Conservation (phyloP, 1,140 invertebrate genomes). For the Teleopsis dalmanni region DNA sequence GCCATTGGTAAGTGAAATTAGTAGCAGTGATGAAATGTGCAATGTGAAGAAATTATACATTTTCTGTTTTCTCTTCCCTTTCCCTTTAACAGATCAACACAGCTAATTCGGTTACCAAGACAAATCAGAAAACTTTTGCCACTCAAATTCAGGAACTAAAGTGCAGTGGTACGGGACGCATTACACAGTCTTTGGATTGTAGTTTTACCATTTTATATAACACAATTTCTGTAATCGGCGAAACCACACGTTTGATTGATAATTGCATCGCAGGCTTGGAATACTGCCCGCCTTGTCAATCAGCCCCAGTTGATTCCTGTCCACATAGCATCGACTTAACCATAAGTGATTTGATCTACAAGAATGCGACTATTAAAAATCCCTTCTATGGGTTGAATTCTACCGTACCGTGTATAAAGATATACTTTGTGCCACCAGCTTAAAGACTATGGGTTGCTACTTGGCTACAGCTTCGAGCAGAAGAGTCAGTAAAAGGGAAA, state of each 20-base stretch:
- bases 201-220: background rate
- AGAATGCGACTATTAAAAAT: slow-evolving; percentile 1
- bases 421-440: background rate
- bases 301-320: background rate
- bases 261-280: slow-evolving; percentile 8
- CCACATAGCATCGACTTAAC: slow-evolving; percentile 7
- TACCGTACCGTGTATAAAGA: slow-evolving; percentile 2
- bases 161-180: background rate
- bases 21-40: background rate
- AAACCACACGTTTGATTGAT: slow-evolving; percentile 4
- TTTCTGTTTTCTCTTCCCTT: background rate
- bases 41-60: background rate
- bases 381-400: slow-evolving; percentile 4
- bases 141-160: background rate
- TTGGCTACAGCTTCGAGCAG: too few species aligned
- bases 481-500: too few species aligned
- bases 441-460: too few species aligned
- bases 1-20: slow-evolving; percentile 3
- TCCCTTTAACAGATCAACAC: slow-evolving; percentile 5
- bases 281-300: slow-evolving; percentile 1
- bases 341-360: background rate
- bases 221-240: slow-evolving; percentile 8
- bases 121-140: slow-evolving; percentile 2
- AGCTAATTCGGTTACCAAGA: background rate
- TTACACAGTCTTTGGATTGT: slow-evolving; percentile 4